Conservation (phyloP, 2,888 invertebrate species). For the Deilephila porcellus region DNA sequence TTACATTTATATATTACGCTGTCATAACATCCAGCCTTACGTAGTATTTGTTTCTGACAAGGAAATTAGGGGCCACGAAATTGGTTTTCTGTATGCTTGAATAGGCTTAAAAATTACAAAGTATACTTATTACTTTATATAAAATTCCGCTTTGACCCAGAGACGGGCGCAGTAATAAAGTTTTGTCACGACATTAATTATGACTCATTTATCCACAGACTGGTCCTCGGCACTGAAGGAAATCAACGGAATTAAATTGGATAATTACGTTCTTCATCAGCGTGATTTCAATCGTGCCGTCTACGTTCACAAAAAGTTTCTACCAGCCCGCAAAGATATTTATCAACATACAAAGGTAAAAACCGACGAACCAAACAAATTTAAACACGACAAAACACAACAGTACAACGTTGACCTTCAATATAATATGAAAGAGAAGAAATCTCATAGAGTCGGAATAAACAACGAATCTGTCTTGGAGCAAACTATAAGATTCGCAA, state of each 20-base stretch:
- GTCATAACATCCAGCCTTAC: background rate
- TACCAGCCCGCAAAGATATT: slow-evolving; percentile 40
- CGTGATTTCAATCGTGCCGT: slow-evolving; percentile 66
- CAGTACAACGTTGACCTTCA: slow-evolving; percentile 50
- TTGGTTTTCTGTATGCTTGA: background rate
- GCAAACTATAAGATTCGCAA: slow-evolving; percentile 70
- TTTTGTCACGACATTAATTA: slow-evolving; percentile 20
- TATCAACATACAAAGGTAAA: slow-evolving; percentile 40
- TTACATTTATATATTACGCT: background rate
- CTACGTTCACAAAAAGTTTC: slow-evolving; percentile 69
- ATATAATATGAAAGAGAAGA: slow-evolving; percentile 42
- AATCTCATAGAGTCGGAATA: slow-evolving; percentile 40
- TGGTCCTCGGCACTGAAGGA: slow-evolving; percentile 46
- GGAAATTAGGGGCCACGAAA: background rate
- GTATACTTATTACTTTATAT: background rate
- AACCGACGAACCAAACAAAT: slow-evolving; percentile 39
- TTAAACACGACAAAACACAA: slow-evolving; percentile 54
- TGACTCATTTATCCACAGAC: slow-evolving; percentile 47
- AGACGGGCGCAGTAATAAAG: background rate
- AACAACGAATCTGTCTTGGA: slow-evolving; percentile 60
- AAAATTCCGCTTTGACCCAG: background rate
- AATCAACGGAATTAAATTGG: slow-evolving; percentile 63
- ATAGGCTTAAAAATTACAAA: slow-evolving; percentile 11
- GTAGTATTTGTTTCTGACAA: background rate
- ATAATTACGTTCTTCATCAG: slow-evolving; percentile 64